These are phyloP conservation scores for Helostoma temminkii DNA, from an alignment of 2,797 vertebrate genomes.

Conservation along the genomic window DNA sequence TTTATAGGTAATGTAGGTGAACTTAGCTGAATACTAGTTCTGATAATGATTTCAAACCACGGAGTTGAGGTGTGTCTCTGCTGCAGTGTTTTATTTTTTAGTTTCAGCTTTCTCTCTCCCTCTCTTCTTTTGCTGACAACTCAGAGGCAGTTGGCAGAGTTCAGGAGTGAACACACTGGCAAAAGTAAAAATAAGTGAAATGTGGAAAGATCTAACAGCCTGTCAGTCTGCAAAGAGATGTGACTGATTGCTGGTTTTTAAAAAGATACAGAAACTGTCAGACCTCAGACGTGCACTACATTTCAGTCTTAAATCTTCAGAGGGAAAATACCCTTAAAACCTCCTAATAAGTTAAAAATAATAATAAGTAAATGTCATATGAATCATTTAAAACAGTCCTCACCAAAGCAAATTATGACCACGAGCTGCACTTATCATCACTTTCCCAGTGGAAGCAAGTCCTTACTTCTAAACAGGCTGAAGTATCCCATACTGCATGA, in stretches of 20 bases:
- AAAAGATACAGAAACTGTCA: neutral
- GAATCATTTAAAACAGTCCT: constrained; percentile 11
- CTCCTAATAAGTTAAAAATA: constrained; percentile 2
- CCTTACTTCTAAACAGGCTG: constrained; percentile 44
- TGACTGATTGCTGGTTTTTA: neutral
- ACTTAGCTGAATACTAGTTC: constrained; percentile 6
- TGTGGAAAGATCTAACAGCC: neutral
- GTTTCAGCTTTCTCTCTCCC: neutral
- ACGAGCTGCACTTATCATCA: constrained; percentile 35
- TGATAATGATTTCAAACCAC: neutral
- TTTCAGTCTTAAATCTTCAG: neutral
- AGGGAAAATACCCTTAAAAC: constrained; percentile 6
- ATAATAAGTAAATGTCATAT: no score
- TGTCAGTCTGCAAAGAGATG: neutral
- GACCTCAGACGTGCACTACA: neutral
- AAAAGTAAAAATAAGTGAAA: neutral
- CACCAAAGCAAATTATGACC: constrained; percentile 2
- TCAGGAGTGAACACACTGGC: constrained; percentile 1
- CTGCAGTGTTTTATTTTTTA: neutral
- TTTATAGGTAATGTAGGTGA: constrained; percentile 2
- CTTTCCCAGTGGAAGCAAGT: constrained; percentile 35
- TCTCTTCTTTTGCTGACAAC: constrained; percentile 3
- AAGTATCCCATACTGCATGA: constrained; percentile 26
- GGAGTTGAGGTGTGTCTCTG: neutral
- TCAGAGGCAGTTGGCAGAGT: neutral